These are phyloP conservation scores for Pseudorhombus dupliciocellatus DNA, from an alignment of 2,113 vertebrate genomes.

Conservation along the genomic window DNA sequence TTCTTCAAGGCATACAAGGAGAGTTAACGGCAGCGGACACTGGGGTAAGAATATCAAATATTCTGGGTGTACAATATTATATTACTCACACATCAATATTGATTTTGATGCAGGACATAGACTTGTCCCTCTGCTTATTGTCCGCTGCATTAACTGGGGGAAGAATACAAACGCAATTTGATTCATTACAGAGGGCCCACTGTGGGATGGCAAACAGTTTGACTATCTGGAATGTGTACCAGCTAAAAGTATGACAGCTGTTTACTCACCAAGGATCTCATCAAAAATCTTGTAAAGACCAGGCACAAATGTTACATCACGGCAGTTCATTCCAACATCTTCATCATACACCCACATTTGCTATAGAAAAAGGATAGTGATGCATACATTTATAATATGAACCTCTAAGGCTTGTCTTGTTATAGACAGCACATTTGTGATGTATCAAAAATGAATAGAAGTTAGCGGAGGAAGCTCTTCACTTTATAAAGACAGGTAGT, in stretches of 20 bases:
- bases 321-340: conserved; percentile 87
- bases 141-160: conserved; percentile 93
- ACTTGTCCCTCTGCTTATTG: conserved; percentile 96
- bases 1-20: background rate
- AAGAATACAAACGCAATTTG: background rate
- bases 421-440: background rate
- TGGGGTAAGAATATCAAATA: background rate
- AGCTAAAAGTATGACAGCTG: background rate
- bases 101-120: conserved; percentile 94
- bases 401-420: background rate
- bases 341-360: conserved; percentile 99
- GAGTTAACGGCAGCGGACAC: background rate
- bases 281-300: conserved; percentile 99
- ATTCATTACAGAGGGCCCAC: background rate
- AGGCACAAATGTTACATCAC: conserved; percentile 94
- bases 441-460: background rate
- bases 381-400: conserved; percentile 1
- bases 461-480: background rate
- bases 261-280: conserved; percentile 93
- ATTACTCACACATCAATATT: conserved; percentile 92
- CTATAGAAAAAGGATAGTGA: conserved; percentile 69
- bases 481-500: background rate
- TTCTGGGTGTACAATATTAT: background rate
- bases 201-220: background rate
- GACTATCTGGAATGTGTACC: background rate